A percentile compares a stretch with the other conserved stretches of the same genome.
Evolutionary conservation across 2,888 invertebrate genomes (phyloP).

Genomic region (Sabatieria punctata): DNA sequence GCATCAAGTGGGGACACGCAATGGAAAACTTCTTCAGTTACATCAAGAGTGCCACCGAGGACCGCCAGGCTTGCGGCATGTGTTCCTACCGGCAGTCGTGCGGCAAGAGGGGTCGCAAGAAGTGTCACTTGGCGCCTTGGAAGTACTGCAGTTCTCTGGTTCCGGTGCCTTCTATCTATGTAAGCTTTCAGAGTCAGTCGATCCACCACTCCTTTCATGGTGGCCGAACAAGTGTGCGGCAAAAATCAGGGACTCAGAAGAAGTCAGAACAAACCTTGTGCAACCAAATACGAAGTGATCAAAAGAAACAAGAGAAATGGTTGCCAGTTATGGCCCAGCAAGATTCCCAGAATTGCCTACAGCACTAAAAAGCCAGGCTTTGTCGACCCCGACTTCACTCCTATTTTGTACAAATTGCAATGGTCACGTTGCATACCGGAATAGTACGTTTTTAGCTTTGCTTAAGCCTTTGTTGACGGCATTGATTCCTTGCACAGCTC

Average conservation of each 20-base stretch:
- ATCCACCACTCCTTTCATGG: neutral
- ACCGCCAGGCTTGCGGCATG: constrained; percentile 14
- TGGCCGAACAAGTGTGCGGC: constrained; percentile 3
- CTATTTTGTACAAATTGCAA: neutral
- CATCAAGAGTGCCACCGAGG: constrained; percentile 20
- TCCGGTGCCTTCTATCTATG: too few species aligned
- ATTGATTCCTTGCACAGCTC: too few species aligned
- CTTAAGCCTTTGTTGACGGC: too few species aligned
- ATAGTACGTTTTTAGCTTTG: neutral
- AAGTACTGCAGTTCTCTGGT: too few species aligned
- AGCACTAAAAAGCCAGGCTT: too few species aligned
- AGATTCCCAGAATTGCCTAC: neutral
- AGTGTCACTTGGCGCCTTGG: neutral
- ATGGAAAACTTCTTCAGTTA: constrained; percentile 28
- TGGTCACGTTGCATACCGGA: constrained; percentile 1
- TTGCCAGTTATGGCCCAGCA: constrained; percentile 2
- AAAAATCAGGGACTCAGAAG: neutral
- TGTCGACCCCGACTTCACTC: neutral
- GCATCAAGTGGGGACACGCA: constrained; percentile 13
- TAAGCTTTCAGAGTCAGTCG: neutral
- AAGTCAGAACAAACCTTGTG: neutral
- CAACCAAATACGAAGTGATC: neutral
- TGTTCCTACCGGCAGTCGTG: constrained; percentile 7
- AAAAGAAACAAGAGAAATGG: neutral
- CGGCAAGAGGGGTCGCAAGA: neutral